A percentile compares a stretch with the other conserved stretches of the same genome.
Conservation (phyloP, 2,888 invertebrate genomes). For the Callinectes sapidus region DNA sequence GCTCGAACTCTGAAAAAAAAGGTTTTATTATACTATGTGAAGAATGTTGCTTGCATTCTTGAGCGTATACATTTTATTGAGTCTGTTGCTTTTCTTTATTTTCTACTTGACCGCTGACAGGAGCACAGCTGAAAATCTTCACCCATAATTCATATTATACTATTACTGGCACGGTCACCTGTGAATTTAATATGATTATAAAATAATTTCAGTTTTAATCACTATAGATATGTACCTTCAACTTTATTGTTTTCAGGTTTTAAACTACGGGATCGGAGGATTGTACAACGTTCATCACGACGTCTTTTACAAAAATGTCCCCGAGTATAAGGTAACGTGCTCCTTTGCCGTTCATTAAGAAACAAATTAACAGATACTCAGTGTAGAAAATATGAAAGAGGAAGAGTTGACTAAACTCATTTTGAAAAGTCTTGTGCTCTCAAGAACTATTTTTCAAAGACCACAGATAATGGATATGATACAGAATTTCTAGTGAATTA, state of each 20-base stretch:
- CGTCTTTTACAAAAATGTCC: not conserved
- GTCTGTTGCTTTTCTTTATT: too few species aligned
- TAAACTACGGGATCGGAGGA: slow-evolving; percentile 69
- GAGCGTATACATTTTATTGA: too few species aligned
- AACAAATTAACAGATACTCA: not conserved
- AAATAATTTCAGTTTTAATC: not conserved
- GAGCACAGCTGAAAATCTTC: not conserved
- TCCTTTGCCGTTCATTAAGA: not conserved
- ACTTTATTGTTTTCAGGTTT: slow-evolving; percentile 44
- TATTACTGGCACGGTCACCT: not conserved
- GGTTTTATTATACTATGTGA: too few species aligned
- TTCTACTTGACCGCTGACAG: not conserved
- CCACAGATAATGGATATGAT: too few species aligned
- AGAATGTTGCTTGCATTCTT: too few species aligned
- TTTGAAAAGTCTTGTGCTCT: too few species aligned
- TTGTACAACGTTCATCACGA: slow-evolving; percentile 61
- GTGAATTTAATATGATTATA: not conserved
- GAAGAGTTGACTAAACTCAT: not conserved
- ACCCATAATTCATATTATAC: not conserved
- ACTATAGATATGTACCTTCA: not conserved
- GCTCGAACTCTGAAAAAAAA: not conserved
- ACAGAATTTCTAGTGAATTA: too few species aligned
- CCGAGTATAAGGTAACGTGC: slow-evolving; percentile 15
- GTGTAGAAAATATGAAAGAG: not conserved
- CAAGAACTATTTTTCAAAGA: not conserved